Evolutionary conservation across 2,113 vertebrate species (phyloP).

Genomic region (Gymnocephalus cernua): DNA sequence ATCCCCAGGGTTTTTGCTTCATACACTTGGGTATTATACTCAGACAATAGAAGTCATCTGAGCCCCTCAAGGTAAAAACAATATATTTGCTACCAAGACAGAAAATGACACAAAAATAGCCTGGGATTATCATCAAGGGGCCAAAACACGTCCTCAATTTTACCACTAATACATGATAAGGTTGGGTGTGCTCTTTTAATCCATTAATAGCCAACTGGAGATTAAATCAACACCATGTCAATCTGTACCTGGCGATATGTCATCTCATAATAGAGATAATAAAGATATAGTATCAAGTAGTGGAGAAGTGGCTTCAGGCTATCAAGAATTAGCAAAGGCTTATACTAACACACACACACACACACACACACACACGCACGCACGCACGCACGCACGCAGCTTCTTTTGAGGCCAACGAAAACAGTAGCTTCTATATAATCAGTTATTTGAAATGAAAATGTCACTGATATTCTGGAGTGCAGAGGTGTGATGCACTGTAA

Average conservation of each 20-base stretch:
- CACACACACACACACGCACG: slow-evolving; percentile 2
- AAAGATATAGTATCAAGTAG: slow-evolving; percentile 64
- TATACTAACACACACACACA: not conserved
- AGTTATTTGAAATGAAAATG: slow-evolving; percentile 70
- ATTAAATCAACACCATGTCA: slow-evolving; percentile 71
- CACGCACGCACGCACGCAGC: slow-evolving; percentile 13
- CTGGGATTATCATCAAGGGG: slow-evolving; percentile 48
- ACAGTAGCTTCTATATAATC: slow-evolving; percentile 60
- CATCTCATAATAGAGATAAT: slow-evolving; percentile 63
- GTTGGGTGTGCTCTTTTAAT: slow-evolving; percentile 53
- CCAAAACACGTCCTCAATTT: slow-evolving; percentile 60
- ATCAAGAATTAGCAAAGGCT: slow-evolving; percentile 50
- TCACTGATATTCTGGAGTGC: slow-evolving; percentile 68
- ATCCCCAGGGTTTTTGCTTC: slow-evolving; percentile 41
- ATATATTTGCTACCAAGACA: slow-evolving; percentile 74
- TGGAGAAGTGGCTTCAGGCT: slow-evolving; percentile 31
- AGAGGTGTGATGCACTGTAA: slow-evolving; percentile 65
- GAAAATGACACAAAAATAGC: slow-evolving; percentile 68
- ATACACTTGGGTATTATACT: slow-evolving; percentile 58
- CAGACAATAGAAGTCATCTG: slow-evolving; percentile 56
- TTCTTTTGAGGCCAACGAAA: slow-evolving; percentile 42
- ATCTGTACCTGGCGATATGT: slow-evolving; percentile 72
- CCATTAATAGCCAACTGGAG: slow-evolving; percentile 56
- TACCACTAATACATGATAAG: slow-evolving; percentile 56
- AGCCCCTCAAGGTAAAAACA: slow-evolving; percentile 61